Conservation (phyloP, 2,888 invertebrate genomes). For the Actias luna region DNA sequence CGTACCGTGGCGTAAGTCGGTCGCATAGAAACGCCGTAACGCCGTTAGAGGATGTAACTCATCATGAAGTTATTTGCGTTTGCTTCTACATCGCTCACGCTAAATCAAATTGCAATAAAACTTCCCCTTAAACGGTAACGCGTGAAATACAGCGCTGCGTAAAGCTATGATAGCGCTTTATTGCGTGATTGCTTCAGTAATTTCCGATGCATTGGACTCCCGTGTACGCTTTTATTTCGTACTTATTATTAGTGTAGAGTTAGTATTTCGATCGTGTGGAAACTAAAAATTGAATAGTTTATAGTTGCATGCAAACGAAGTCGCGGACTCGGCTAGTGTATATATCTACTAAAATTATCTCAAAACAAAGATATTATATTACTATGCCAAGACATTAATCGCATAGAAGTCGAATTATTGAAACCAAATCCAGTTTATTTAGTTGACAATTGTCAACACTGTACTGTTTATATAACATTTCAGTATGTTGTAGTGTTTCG, state of each 20-base stretch:
- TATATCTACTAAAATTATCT: not conserved
- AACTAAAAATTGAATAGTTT: not conserved
- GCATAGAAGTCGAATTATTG: no score
- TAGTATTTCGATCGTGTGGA: not conserved
- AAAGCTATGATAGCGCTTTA: not conserved
- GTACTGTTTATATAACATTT: not conserved
- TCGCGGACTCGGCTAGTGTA: not conserved
- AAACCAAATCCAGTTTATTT: no score
- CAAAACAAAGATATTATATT: not conserved
- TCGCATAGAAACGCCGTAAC: no score
- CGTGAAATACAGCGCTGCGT: conserved; percentile 5
- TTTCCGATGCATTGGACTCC: conserved; percentile 26
- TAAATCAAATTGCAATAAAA: no score
- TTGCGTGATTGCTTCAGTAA: conserved; percentile 12
- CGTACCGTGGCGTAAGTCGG: no score
- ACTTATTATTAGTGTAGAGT: not conserved
- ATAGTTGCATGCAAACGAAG: no score
- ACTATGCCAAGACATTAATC: no score
- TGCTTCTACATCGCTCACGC: no score
- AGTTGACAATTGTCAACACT: not conserved
- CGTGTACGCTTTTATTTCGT: conserved; percentile 21
- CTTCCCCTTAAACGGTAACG: not conserved
- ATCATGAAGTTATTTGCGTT: no score
- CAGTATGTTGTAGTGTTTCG: no score
- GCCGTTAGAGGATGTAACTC: no score